Conservation (phyloP, 2,113 vertebrate species). For the Panurus biarmicus region DNA sequence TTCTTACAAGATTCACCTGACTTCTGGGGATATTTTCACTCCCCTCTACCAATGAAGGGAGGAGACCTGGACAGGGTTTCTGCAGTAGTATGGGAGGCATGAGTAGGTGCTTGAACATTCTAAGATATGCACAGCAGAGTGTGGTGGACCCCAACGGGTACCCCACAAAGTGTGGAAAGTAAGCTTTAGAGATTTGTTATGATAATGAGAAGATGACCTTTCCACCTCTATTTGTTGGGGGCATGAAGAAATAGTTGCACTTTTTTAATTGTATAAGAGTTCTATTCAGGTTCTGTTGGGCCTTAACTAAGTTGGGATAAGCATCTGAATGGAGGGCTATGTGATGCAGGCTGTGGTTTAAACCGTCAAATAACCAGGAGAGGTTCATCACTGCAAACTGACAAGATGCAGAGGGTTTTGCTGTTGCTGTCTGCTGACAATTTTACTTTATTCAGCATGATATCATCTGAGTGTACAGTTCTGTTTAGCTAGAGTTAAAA, state of each 20-base stretch:
- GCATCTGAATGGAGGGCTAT: neutral
- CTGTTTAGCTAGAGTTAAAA: neutral
- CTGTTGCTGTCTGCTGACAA: neutral
- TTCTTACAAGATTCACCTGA: neutral
- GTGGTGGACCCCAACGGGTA: fast-evolving
- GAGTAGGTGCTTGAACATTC: neutral
- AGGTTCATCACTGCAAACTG: neutral
- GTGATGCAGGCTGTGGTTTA: neutral
- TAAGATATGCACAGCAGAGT: neutral
- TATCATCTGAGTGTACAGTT: neutral
- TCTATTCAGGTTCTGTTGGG: neutral
- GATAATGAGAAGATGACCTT: neutral
- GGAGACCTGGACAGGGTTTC: neutral
- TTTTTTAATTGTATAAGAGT: neutral
- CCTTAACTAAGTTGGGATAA: neutral
- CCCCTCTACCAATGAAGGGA: neutral
- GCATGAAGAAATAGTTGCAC: neutral
- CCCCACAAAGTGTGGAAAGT: neutral
- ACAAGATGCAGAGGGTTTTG: neutral
- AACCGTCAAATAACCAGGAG: neutral
- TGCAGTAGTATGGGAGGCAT: neutral
- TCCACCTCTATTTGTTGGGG: neutral
- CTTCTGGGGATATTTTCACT: neutral
- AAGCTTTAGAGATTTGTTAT: neutral
- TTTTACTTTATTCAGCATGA: neutral